A percentile compares a stretch with the other conserved stretches of the same genome.
Conservation (phyloP, 1,140 invertebrate species). For the Aphaenogaster floridana region DNA sequence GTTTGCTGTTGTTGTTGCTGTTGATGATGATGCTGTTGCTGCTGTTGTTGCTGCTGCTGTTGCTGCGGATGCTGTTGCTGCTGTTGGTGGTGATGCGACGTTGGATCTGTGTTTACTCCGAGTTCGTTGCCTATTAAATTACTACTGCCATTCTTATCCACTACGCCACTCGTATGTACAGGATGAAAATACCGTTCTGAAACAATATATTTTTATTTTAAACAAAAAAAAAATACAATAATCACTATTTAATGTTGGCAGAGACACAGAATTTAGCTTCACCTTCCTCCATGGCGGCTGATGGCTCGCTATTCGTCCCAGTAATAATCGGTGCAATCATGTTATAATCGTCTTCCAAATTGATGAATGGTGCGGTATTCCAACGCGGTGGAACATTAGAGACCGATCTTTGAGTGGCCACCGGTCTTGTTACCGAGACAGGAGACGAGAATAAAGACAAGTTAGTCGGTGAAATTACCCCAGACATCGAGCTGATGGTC, state of each 20-base stretch:
- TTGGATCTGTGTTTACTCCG: constrained; percentile 79
- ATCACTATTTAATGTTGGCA: neutral
- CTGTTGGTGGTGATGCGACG: constrained; percentile 83
- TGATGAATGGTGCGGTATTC: constrained; percentile 94
- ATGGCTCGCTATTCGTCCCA: constrained; percentile 84
- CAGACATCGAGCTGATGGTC: constrained; percentile 93
- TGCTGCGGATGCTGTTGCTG: constrained; percentile 79
- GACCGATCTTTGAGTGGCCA: constrained; percentile 87
- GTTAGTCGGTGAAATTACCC: constrained; percentile 96
- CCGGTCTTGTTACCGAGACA: constrained; percentile 90
- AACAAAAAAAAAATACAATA: neutral
- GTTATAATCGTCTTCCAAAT: constrained; percentile 97
- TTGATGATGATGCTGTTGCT: constrained; percentile 72
- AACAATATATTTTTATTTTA: constrained; percentile 63
- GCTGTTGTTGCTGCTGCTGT: constrained; percentile 77
- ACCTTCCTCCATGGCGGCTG: constrained; percentile 85
- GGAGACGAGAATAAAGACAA: constrained; percentile 95
- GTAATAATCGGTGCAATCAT: constrained; percentile 90
- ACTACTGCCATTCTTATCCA: constrained; percentile 84
- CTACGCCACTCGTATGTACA: constrained; percentile 84
- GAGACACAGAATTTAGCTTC: neutral
- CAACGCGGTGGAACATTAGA: constrained; percentile 92
- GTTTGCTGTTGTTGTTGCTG: constrained; percentile 76
- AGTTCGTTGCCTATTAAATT: constrained; percentile 83
- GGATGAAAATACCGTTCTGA: constrained; percentile 86